Conservation (phyloP, 37 sponge, comb jelly and placozoan species). For the Corticium candelabrum region DNA sequence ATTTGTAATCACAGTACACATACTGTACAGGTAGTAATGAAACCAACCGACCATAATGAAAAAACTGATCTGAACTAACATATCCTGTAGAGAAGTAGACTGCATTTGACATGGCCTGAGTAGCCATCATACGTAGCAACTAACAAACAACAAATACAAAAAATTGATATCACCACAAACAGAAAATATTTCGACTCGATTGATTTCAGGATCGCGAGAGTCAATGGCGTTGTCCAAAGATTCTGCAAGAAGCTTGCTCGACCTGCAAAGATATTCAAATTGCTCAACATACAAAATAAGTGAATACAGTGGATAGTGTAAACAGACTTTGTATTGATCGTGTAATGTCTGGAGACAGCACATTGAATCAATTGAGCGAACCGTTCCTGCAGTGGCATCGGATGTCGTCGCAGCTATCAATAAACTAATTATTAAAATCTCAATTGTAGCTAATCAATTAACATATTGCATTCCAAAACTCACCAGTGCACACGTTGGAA, state of each 20-base stretch:
- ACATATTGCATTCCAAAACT: too few relatives aligned
- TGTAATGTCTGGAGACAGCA: slow-evolving; percentile 23
- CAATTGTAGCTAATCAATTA: neutral
- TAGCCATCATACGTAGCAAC: slow-evolving; percentile 46
- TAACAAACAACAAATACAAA: slow-evolving; percentile 10
- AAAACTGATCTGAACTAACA: slow-evolving; percentile 19
- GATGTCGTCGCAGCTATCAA: slow-evolving; percentile 32
- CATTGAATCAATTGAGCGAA: slow-evolving; percentile 13
- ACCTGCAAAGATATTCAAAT: neutral
- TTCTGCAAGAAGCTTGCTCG: slow-evolving; percentile 39
- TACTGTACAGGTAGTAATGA: too few relatives aligned
- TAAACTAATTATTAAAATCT: neutral
- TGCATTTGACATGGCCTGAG: slow-evolving; percentile 50
- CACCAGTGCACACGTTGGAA: slow-evolving; percentile 48
- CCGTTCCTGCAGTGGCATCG: slow-evolving; percentile 9
- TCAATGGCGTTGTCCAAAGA: slow-evolving; percentile 43
- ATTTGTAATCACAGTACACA: neutral
- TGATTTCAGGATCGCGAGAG: slow-evolving; percentile 28
- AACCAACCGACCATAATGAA: slow-evolving; percentile 35
- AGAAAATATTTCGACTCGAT: slow-evolving; percentile 12
- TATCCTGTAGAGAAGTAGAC: slow-evolving; percentile 46
- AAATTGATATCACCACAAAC: neutral
- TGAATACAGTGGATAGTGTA: neutral
- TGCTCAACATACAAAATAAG: too few relatives aligned
- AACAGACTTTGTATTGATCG: slow-evolving; percentile 16